Conservation (phyloP, 2,797 vertebrate genomes). For the Falco rusticolus region DNA sequence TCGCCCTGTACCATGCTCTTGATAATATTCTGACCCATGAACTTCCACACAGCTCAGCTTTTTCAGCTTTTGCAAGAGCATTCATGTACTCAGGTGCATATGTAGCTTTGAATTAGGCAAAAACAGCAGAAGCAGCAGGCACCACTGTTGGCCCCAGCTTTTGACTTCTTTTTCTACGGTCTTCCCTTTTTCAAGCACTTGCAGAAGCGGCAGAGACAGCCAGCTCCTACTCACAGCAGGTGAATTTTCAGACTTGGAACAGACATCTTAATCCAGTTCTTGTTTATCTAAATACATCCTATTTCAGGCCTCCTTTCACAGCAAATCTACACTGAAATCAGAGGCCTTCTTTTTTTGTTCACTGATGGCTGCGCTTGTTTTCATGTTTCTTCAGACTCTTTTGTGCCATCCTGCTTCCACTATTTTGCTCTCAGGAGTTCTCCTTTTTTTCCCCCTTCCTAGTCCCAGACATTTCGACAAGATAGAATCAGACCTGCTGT, state of each 20-base stretch:
- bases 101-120: not conserved
- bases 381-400: not conserved
- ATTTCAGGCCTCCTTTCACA: not conserved
- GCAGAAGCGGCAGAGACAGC: not conserved
- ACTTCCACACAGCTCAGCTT: not conserved
- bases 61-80: not conserved
- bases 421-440: not conserved
- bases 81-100: not conserved
- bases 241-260: not conserved
- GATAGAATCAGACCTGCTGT: not conserved
- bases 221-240: not conserved
- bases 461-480: not conserved
- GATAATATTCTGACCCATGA: not conserved
- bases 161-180: not conserved
- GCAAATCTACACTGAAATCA: not conserved
- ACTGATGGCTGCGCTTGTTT: not conserved
- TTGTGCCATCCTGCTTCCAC: not conserved
- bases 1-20: not conserved
- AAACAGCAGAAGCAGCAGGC: not conserved
- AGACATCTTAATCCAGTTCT: slow-evolving; percentile 6
- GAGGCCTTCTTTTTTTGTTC: not conserved
- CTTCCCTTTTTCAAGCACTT: not conserved
- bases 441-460: not conserved
- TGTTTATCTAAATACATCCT: slow-evolving; percentile 1
- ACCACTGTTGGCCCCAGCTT: not conserved